Conservation (phyloP, 2,888 invertebrate genomes). For the Sepioteuthis lessoniana region DNA sequence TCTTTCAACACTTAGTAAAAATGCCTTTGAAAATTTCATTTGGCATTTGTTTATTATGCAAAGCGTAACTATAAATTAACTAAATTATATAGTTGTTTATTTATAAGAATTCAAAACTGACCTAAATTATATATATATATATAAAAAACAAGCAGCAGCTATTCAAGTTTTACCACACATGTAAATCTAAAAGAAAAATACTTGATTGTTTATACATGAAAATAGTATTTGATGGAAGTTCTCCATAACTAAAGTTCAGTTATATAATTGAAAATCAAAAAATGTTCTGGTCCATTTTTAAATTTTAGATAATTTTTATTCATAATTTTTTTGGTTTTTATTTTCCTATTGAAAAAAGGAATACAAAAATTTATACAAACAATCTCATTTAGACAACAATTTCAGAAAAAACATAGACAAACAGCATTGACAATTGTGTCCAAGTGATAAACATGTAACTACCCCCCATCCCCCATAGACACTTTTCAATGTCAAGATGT, state of each 20-base stretch:
- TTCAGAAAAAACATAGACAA: background rate
- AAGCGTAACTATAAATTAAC: background rate
- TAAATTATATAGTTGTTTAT: background rate
- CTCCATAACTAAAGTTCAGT: background rate
- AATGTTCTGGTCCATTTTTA: background rate
- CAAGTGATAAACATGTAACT: background rate
- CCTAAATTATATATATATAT: background rate
- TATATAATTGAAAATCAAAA: background rate
- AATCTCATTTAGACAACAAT: background rate
- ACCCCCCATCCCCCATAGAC: background rate
- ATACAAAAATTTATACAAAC: background rate
- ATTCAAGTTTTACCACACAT: background rate
- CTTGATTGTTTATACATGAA: background rate
- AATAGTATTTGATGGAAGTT: background rate
- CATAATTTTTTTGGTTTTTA: background rate
- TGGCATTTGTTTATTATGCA: background rate
- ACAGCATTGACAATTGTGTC: background rate
- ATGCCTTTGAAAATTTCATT: background rate
- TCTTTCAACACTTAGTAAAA: background rate
- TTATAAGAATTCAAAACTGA: background rate
- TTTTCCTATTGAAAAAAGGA: background rate
- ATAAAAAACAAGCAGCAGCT: background rate
- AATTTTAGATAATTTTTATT: background rate
- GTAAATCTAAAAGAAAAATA: background rate
- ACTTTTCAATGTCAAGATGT: background rate